These are phyloP conservation scores for Eupithecia centaureata DNA, from an alignment of 2,888 invertebrate genomes.

Conservation along the genomic window DNA sequence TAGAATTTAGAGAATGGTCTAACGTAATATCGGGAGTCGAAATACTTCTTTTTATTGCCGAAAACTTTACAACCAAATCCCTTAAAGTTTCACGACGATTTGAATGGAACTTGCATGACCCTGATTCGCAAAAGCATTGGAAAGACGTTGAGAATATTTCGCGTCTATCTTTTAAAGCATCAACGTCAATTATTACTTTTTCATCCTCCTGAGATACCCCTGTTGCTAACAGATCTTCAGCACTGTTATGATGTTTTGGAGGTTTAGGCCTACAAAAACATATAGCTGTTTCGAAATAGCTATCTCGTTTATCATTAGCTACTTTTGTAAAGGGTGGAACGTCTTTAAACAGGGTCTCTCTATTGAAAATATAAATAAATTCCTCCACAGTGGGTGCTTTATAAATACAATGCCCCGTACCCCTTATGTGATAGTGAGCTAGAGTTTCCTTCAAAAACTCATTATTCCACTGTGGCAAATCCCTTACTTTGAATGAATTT, in stretches of 20 bases:
- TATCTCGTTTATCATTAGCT: conserved; percentile 65
- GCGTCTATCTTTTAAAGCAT: conserved; percentile 57
- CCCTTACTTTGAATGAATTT: conserved; percentile 64
- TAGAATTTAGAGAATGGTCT: conserved; percentile 64
- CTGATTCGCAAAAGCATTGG: conserved; percentile 76
- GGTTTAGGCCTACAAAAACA: conserved; percentile 77
- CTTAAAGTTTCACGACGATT: conserved; percentile 61
- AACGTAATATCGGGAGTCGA: conserved; percentile 78
- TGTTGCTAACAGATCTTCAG: conserved; percentile 71
- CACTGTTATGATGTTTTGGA: conserved; percentile 73
- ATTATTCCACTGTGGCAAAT: conserved; percentile 66
- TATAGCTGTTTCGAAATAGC: conserved; percentile 78
- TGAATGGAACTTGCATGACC: conserved; percentile 67
- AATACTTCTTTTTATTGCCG: conserved; percentile 76
- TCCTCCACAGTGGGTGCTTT: conserved; percentile 74
- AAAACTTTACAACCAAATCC: conserved; percentile 73
- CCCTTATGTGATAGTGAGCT: conserved; percentile 76
- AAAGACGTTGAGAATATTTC: conserved; percentile 71
- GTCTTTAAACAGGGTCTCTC: conserved; percentile 70
- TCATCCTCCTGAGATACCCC: conserved; percentile 57
- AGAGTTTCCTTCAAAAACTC: conserved; percentile 73
- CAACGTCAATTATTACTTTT: conserved; percentile 65
- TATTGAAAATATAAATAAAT: conserved; percentile 77
- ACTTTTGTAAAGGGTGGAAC: conserved; percentile 66
- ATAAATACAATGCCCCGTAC: conserved; percentile 79